Percentiles rank a stretch among this genome's conserved stretches.
phyloP scores from a whole-genome alignment of 2,797 vertebrate species.

The Australoheros facetus region DNA sequence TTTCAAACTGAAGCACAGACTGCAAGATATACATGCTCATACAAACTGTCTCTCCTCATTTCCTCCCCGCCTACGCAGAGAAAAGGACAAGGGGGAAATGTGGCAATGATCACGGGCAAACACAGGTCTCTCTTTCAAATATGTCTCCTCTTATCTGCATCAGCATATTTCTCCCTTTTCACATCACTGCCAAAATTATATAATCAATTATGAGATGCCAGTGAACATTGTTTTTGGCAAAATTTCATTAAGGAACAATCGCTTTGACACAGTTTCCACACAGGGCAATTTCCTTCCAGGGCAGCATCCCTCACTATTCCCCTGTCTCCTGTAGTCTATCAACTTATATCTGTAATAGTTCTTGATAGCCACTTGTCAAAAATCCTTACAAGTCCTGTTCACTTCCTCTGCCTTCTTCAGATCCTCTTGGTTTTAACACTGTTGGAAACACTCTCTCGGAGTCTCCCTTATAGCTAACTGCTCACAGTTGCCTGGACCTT shows the following conservation, averaged over 20 bases:
- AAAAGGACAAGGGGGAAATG: constrained; percentile 15
- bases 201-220: constrained; percentile 59
- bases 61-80: constrained; percentile 22
- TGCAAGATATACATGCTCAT: neutral
- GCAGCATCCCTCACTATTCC: constrained; percentile 32
- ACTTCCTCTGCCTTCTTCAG: constrained; percentile 22
- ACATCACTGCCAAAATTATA: constrained; percentile 45
- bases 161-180: constrained; percentile 40
- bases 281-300: constrained; percentile 52
- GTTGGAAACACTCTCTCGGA: constrained; percentile 10
- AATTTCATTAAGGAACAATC: constrained; percentile 70
- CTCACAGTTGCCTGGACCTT: constrained; percentile 1
- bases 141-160: constrained; percentile 52
- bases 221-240: constrained; percentile 65
- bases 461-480: constrained; percentile 7
- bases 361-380: constrained; percentile 72
- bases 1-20: constrained; percentile 11
- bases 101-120: constrained; percentile 44
- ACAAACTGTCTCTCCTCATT: constrained; percentile 35
- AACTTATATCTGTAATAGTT: constrained; percentile 59
- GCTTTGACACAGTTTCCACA: constrained; percentile 61
- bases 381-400: constrained; percentile 46
- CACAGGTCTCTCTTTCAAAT: constrained; percentile 39
- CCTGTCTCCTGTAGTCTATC: constrained; percentile 37
- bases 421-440: constrained; percentile 42